Evolutionary conservation across 2,888 invertebrate genomes (phyloP), one percentile per base, ranked within the genome.

Genomic region (Biston stratarius): DNA sequence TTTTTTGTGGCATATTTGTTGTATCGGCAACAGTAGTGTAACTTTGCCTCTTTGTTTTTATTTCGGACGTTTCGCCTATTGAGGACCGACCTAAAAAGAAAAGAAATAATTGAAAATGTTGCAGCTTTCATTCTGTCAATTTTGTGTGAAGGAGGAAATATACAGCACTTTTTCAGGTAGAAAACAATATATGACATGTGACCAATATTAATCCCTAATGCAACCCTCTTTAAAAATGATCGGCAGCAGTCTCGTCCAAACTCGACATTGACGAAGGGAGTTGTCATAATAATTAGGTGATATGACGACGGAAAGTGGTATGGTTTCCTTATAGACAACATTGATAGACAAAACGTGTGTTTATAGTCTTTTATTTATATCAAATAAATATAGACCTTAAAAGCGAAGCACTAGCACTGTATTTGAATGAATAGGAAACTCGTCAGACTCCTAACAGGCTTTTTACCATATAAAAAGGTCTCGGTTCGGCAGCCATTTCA

Each of bases 401-500:
- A 15, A 15, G 15, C 15, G 1, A 7, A 10, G 1, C 53, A 11
- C 9, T 24, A 38, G 53, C 40, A 47, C 36, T 45, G 5, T 45
- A 36, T 47, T 45, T 57, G 10, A 12, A 34, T 47, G 12, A 14
- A 36, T 6, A 36, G 36, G 24, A 57, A 57, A 57, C 36, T 47
- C 34, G 36, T 47, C 47, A 47, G 45, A 45, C 6, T 53, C 53
- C 53, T 40, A 40, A 34, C 44, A 44, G 24, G 44, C 40, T 44
- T 44, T 42, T 56, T 44, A 57, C 45, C 34, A 34, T 47, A 15
- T 40, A 11, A 51, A 38, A 45, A 52, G 42, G 61, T 58, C 44
- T 57, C 57, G 57, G 45, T 52, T 57, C 57, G 40, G 36, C 61
- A 34, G 36, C 33, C 42, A 56, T 63, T 67, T 45, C 61, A 67